A percentile compares a stretch with the other conserved stretches of the same genome.
Conservation (phyloP, 2,888 invertebrate species). For the Cylloceria caligata region DNA sequence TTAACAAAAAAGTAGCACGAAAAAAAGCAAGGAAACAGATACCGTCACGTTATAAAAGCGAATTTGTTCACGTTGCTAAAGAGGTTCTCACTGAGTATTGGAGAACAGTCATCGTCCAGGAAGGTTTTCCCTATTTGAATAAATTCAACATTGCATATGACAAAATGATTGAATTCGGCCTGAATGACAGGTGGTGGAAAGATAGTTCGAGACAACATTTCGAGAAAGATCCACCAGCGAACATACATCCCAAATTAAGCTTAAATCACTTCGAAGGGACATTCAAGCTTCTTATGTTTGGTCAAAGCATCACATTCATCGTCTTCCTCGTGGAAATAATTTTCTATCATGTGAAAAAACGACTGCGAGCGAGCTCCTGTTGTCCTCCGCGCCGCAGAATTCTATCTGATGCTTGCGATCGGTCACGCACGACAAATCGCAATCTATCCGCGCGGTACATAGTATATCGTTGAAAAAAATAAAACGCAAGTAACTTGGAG, state of each 20-base stretch:
- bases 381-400: background rate
- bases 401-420: background rate
- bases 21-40: background rate
- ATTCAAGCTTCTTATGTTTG: constrained; percentile 45
- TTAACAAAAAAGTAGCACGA: background rate
- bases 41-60: too few species aligned
- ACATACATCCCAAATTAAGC: constrained; percentile 22
- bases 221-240: background rate
- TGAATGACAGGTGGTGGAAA: constrained; percentile 32
- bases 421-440: background rate
- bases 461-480: background rate
- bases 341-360: constrained; percentile 11
- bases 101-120: constrained; percentile 55
- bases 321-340: constrained; percentile 41
- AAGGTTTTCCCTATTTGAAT: constrained; percentile 63
- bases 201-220: background rate
- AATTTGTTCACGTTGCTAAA: constrained; percentile 27
- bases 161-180: constrained; percentile 43
- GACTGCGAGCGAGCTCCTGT: background rate
- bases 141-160: constrained; percentile 46
- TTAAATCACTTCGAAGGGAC: constrained; percentile 53
- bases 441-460: background rate
- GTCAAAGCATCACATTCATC: background rate
- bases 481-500: background rate
- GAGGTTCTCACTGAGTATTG: constrained; percentile 49